Evolutionary conservation across 2,888 invertebrate genomes (phyloP).

Genomic region (Steinernema carpocapsae): DNA sequence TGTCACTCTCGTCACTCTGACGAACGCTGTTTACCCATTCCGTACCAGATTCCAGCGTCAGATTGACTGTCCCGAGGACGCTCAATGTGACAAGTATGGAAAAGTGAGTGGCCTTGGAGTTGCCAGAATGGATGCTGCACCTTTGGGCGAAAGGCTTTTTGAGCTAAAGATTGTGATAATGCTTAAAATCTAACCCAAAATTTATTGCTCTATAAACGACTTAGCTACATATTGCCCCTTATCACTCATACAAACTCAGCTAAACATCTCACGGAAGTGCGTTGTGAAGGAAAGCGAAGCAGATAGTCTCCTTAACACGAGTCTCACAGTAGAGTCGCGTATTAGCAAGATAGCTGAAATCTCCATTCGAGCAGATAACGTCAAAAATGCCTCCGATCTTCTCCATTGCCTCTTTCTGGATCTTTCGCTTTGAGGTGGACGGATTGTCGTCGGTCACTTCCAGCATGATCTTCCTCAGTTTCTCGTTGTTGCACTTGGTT

Average conservation of each 20-base stretch:
- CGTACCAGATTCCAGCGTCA: too few relatives aligned
- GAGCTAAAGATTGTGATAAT: too few relatives aligned
- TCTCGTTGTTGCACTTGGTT: slow-evolving; percentile 29
- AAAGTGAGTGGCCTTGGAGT: too few relatives aligned
- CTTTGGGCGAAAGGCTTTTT: too few relatives aligned
- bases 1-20: too few relatives aligned
- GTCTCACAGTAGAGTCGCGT: slow-evolving; percentile 44
- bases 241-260: neutral
- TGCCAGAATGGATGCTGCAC: too few relatives aligned
- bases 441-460: slow-evolving; percentile 49
- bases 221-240: neutral
- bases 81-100: too few relatives aligned
- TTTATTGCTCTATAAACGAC: too few relatives aligned
- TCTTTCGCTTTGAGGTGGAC: slow-evolving; percentile 56
- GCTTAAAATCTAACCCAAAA: too few relatives aligned
- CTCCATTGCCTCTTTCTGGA: slow-evolving; percentile 47
- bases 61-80: too few relatives aligned
- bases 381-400: slow-evolving; percentile 52
- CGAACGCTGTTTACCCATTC: too few relatives aligned
- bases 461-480: slow-evolving; percentile 13
- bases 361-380: slow-evolving; percentile 58
- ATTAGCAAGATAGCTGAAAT: slow-evolving; percentile 59
- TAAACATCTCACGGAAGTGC: neutral
- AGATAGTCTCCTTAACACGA: slow-evolving; percentile 52
- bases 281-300: slow-evolving; percentile 59